These are phyloP conservation scores for Tupaia tana DNA, from an alignment of 2,113 vertebrate genomes.

Conservation along the genomic window DNA sequence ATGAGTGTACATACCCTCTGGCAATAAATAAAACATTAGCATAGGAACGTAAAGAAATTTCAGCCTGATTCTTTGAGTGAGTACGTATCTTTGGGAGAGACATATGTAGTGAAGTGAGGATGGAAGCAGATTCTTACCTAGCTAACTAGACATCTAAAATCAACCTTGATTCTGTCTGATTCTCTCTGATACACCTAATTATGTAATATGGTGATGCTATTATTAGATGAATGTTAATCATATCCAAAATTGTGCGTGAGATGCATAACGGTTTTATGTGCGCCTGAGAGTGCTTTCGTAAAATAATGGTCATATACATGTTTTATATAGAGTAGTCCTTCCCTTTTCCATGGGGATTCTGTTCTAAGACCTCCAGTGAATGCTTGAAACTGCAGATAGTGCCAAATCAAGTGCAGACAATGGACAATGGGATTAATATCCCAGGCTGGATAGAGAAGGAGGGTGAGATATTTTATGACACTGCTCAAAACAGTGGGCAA, in stretches of 20 bases:
- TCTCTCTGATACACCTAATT: background rate
- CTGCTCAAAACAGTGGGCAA: too few relatives aligned
- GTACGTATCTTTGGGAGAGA: background rate
- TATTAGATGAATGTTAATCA: constrained; percentile 31
- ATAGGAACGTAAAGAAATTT: constrained; percentile 35
- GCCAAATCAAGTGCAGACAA: too few relatives aligned
- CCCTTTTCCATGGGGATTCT: too few relatives aligned
- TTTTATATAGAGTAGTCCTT: background rate
- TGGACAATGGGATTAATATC: too few relatives aligned
- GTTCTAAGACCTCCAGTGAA: too few relatives aligned
- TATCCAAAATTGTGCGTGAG: background rate
- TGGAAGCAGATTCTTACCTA: background rate
- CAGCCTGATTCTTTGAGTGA: constrained; percentile 8
- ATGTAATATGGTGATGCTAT: background rate
- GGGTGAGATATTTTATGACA: too few relatives aligned
- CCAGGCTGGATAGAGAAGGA: too few relatives aligned
- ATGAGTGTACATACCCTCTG: too few relatives aligned
- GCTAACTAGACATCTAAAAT: background rate
- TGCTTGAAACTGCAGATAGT: too few relatives aligned
- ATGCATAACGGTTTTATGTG: background rate
- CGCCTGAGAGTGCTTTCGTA: background rate
- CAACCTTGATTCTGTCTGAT: background rate
- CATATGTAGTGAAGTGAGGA: constrained; percentile 4
- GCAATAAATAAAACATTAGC: background rate
- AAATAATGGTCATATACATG: background rate